Conservation (phyloP, 2,888 invertebrate species). For the Noctua pronuba region DNA sequence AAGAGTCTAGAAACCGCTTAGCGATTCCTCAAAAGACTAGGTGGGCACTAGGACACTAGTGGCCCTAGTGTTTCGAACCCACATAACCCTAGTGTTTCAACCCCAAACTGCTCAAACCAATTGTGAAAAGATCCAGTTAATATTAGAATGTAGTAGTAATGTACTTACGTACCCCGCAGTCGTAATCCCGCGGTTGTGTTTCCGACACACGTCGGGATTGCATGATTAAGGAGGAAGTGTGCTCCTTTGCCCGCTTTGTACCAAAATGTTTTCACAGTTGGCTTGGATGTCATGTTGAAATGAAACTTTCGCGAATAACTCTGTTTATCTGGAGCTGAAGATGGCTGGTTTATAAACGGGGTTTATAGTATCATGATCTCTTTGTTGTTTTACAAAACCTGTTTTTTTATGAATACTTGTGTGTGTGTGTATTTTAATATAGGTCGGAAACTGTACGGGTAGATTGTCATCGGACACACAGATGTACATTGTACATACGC, state of each 20-base stretch:
- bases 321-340: constrained; percentile 9
- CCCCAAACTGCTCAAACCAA: background rate
- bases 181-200: constrained; percentile 69
- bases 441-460: background rate
- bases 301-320: constrained; percentile 47
- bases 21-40: background rate
- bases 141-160: constrained; percentile 66
- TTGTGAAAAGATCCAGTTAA: constrained; percentile 62
- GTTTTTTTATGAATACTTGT: background rate
- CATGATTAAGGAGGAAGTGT: constrained; percentile 73
- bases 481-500: background rate
- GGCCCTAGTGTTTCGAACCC: background rate
- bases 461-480: background rate
- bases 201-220: constrained; percentile 73
- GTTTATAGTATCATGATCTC: background rate
- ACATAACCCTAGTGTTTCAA: background rate
- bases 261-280: constrained; percentile 67
- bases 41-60: background rate
- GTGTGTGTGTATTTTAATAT: too few species aligned
- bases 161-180: constrained; percentile 44
- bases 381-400: background rate
- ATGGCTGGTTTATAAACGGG: constrained; percentile 12
- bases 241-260: constrained; percentile 62
- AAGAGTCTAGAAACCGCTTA: background rate
- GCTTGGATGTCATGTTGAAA: constrained; percentile 47